Evolutionary conservation across 2,113 vertebrate species (phyloP), one percentile per base, ranked within the genome.

Genomic region (Muntiacus reevesi): DNA sequence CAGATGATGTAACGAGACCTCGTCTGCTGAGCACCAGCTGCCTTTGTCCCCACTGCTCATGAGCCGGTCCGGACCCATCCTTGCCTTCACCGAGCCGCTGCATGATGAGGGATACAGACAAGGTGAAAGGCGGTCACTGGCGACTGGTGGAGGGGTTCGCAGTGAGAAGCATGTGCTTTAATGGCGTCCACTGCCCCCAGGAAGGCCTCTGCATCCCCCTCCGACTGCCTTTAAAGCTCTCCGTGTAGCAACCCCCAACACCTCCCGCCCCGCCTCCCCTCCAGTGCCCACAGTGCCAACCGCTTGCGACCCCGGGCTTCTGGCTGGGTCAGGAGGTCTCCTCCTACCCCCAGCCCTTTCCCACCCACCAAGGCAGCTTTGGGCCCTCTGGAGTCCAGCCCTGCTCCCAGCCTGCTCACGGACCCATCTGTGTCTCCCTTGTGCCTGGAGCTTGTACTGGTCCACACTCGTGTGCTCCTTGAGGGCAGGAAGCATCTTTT

Each of bases 1-100:
- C 13, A 30, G 55, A 15, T 13, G 3, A 0, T 0, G 8, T 19
- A 7, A n/a, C 2, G 3, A 4, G 14, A 3, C 21, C 1, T 15
- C 0, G 5, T 17, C 43, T 4, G 0, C 33, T 2, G 30, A 4
- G 57, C 4, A 15, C 50, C 36, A 0, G 14, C 3, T 14, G 21
- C 13, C 23, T 27, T 2, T 82, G 7, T 5, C 0, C 3, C 12
- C 2, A 0, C 9, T 5, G 60, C 36, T 9, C 1, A 1, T 5
- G 28, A 2, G 0, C 2, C 0, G 1, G 55, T 30, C 64, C 28
- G 0, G 45, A 2, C 17, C 40, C 57, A 9, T 28, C n/a, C 47
- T 79, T 30, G 59, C 92, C 87, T n/a, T 50, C 8, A 1, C 2
- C 28, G 30, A 30, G 57, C 43, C 28, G 10, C 93, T 30, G 43